Conservation (phyloP, 2,113 vertebrate species). For the Lycocorax pyrrhopterus region DNA sequence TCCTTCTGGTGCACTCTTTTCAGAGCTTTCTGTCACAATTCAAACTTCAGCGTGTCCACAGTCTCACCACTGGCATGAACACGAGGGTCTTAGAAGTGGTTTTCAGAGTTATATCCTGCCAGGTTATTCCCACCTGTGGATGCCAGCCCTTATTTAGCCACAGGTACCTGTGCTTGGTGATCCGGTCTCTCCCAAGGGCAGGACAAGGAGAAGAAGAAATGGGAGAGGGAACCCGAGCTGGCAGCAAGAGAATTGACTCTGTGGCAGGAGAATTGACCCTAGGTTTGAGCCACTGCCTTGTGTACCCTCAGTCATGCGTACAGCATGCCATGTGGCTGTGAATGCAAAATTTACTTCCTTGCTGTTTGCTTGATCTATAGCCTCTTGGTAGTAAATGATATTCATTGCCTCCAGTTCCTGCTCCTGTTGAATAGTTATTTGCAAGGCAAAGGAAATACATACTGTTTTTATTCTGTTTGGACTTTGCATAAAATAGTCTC, state of each 20-base stretch:
- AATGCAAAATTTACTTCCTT: neutral
- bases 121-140: neutral
- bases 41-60: neutral
- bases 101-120: neutral
- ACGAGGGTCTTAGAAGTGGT: neutral
- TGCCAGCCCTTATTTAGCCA: neutral
- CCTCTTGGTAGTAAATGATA: conserved; percentile 9
- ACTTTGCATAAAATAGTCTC: neutral
- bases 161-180: neutral
- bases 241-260: neutral
- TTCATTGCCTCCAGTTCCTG: neutral
- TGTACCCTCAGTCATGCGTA: neutral
- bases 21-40: neutral
- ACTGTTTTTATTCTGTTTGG: neutral
- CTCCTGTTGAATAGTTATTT: neutral
- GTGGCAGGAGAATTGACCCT: neutral
- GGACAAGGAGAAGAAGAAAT: neutral
- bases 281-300: neutral
- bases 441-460: neutral
- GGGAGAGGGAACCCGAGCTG: neutral
- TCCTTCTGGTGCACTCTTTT: neutral
- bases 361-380: neutral
- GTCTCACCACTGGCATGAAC: neutral
- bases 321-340: neutral
- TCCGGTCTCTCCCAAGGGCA: neutral